Evolutionary conservation across 2,113 vertebrate genomes (phyloP).

Genomic region (Cyphomyrus discorhynchus): DNA sequence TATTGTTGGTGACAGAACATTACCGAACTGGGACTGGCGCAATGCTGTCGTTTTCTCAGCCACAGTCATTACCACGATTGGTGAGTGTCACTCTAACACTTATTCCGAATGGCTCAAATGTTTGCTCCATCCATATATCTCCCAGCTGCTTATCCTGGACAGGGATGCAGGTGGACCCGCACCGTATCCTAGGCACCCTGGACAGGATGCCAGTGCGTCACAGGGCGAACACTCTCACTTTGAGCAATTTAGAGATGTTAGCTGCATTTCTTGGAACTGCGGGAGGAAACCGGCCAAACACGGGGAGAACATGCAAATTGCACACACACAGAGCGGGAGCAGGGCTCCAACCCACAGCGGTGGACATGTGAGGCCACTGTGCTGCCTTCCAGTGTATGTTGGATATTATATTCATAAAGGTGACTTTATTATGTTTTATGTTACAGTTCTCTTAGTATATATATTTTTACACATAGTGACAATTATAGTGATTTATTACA

Average conservation of each 20-base stretch:
- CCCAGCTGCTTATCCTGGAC: not conserved
- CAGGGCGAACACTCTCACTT: not conserved
- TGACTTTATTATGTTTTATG: not conserved
- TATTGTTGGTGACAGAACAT: constrained; percentile 75
- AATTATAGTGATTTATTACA: not conserved
- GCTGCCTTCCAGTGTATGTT: not conserved
- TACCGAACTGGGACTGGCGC: constrained; percentile 86
- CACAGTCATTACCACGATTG: constrained; percentile 93
- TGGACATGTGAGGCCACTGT: not conserved
- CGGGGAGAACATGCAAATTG: not conserved
- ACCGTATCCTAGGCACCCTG: not conserved
- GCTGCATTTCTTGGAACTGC: not conserved
- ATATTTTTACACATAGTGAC: not conserved
- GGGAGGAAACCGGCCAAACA: not conserved
- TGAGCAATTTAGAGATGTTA: not conserved
- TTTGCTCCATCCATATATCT: not conserved
- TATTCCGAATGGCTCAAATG: not conserved
- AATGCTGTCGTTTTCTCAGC: constrained; percentile 91
- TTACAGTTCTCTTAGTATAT: not conserved
- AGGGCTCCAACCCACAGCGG: not conserved
- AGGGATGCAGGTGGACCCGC: not conserved
- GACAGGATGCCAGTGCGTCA: not conserved
- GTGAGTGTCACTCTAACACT: constrained; percentile 49
- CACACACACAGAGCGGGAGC: not conserved
- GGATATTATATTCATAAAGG: not conserved